phyloP scores from a whole-genome alignment of 2,113 vertebrate species.

The chimpanzee (Pan troglodytes) region NHGRI_mPanTro3-v2.1_pri NC_072401.2:37756501-37757000 shows the following conservation, averaged over 20 bases:
- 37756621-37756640: background rate
- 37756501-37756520: background rate
- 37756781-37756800: constrained; percentile 1
- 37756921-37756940: background rate
- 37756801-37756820: background rate
- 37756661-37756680: no score
- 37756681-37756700: no score
- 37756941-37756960: background rate
- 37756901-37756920: background rate
- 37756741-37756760: background rate
- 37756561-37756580: background rate
- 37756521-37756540: no score
- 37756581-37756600: background rate
- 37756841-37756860: constrained; percentile 20
- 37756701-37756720: background rate
- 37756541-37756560: background rate
- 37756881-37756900: background rate
- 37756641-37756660: background rate
- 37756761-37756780: background rate
- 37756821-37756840: background rate
- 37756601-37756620: background rate
- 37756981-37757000: background rate
- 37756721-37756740: background rate
- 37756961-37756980: background rate
- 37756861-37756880: no score